Evolutionary conservation across 2,113 vertebrate species (phyloP).

Genomic region (Oryzias woworae): DNA sequence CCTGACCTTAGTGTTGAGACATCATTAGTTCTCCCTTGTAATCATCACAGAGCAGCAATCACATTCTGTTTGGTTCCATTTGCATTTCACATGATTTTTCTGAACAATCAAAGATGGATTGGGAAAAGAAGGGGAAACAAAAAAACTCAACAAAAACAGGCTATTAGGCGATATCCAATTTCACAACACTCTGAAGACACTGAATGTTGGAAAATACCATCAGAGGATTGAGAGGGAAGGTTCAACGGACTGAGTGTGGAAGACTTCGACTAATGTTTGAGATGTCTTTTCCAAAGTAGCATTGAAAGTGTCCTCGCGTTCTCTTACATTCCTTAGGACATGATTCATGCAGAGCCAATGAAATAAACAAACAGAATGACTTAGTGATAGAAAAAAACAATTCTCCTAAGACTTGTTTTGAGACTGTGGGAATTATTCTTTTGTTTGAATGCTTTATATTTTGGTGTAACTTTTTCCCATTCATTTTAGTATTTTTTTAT

Average conservation of each 20-base stretch:
- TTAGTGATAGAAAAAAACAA: too few species aligned
- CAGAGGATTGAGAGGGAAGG: conserved; percentile 27
- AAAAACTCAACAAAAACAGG: conserved; percentile 39
- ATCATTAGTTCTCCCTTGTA: conserved; percentile 94
- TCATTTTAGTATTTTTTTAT: too few species aligned
- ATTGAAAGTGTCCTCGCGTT: conserved; percentile 12
- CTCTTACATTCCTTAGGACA: too few species aligned
- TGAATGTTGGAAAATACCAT: conserved; percentile 28
- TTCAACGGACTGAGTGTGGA: conserved; percentile 25
- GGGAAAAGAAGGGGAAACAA: conserved; percentile 37
- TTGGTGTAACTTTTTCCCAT: too few species aligned
- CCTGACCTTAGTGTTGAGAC: conserved; percentile 95
- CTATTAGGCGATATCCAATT: conserved; percentile 26
- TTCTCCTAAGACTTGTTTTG: too few species aligned
- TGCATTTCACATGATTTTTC: conserved; percentile 84
- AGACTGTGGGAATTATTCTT: too few species aligned
- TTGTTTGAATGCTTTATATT: too few species aligned
- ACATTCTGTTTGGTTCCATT: conserved; percentile 88
- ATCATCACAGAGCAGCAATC: conserved; percentile 91
- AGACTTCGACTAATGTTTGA: conserved; percentile 10
- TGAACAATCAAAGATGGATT: conserved; percentile 66
- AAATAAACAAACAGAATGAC: too few species aligned
- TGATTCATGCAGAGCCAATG: too few species aligned
- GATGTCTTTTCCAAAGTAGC: conserved; percentile 19
- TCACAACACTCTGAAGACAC: conserved; percentile 17